Evolutionary conservation across 2,113 vertebrate genomes (phyloP).

Genomic region (Campylomormyrus numenius): DNA sequence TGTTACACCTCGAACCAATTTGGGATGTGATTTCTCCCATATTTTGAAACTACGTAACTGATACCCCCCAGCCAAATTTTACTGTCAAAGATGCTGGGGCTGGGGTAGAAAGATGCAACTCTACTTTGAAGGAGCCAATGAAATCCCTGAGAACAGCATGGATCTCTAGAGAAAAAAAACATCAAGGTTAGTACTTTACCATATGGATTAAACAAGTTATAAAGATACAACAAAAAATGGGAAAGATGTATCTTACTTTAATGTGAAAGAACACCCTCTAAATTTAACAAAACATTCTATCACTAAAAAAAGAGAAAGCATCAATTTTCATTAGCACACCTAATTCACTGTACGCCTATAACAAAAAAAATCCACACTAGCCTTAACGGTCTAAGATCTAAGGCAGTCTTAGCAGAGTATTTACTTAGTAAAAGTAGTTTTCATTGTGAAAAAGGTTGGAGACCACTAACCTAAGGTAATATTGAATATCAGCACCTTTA

Average conservation of each 20-base stretch:
- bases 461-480: background rate
- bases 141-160: background rate
- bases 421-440: background rate
- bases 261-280: background rate
- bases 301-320: background rate
- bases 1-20: background rate
- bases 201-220: background rate
- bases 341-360: background rate
- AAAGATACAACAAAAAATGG: background rate
- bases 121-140: background rate
- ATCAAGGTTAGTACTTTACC: background rate
- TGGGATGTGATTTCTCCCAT: background rate
- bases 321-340: background rate
- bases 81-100: background rate
- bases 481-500: background rate
- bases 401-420: background rate
- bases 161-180: background rate
- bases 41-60: background rate
- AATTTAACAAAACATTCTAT: background rate
- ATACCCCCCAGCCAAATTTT: background rate
- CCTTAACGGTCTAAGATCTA: background rate
- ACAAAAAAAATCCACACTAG: background rate
- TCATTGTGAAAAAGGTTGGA: background rate
- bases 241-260: background rate
- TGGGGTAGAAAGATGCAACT: background rate